Evolutionary conservation across 2,888 invertebrate genomes (phyloP), one percentile per base, ranked within the genome.

Genomic region (Synergus gifuensis): DNA sequence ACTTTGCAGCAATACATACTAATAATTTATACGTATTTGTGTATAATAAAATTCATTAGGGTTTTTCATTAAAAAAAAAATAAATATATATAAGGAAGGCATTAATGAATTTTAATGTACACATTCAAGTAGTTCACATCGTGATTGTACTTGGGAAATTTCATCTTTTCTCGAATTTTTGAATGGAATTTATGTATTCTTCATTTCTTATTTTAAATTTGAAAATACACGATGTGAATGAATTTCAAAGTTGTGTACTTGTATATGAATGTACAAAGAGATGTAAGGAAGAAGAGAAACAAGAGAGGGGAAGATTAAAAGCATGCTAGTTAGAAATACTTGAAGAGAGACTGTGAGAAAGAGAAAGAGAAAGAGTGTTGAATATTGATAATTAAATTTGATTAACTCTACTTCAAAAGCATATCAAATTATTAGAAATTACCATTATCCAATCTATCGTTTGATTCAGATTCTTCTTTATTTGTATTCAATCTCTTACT

Each of bases 201-300:
- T 54, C 18, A 54, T 54, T 54, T 54, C 9, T n/a, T 2, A 54
- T 8, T 60, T 28, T 22, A 22, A 22, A 12, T 22, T 22, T 22
- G 18, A 36, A 73, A 73, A 73, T 49, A 49, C 28, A 69, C 28
- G 28, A 69, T 36, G 36, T 54, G 28, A 12, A 36, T 60, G 22
- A 60, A 69, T 28, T 54, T 28, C 49, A 73, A 36, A 49, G 42
- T 66, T 12, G 54, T 36, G 73, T 73, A 73, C 36, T 54, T 73
- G 73, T 73, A 73, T 49, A 73, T 73, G 73, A 54, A 73, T 73
- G 73, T 73, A 73, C 54, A 73, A 73, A 73, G 54, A 81, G 77
- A 80, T 78, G 77, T 28, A 28, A 60, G 60, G 60, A 60, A 60
- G 22, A 22, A 22, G 22, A 60, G 60, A 22, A 60, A 22, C 22